Evolutionary conservation across 2,113 vertebrate species (phyloP), one percentile per base, ranked within the genome.

Genomic region (Circaetus cinerascens): DNA sequence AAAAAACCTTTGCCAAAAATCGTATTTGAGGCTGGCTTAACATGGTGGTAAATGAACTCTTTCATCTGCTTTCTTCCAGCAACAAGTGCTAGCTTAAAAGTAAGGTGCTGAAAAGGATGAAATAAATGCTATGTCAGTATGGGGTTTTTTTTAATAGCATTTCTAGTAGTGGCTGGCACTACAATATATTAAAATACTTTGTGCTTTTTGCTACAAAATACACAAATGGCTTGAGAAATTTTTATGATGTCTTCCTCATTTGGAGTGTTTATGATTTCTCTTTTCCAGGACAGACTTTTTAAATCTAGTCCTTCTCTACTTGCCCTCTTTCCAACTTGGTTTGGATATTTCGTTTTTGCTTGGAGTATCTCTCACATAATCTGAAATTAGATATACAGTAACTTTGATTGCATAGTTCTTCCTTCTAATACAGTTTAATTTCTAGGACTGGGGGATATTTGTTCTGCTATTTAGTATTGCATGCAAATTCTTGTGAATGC

Each of bases 21-120:
- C 0, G 0, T 91, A 27, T 89, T 57, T 78, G 56, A 89, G 60
- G 45, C 73, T 85, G 79, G 48, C 88, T 92, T 94, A 80, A 76
- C 32, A 1, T 78, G 69, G 62, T 93, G 64, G 86, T 53, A 95
- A 95, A 89, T 36, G 69, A 92, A 81, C 45, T 73, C 86, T 88
- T 96, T 96, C 80, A 93, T 96, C 95, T 91, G 41, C 66, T 79
- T 78, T 90, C 69, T 91, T 85, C 89, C 38, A 87, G 77, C 66
- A 82, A 9, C 69, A 95, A 96, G 77, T 64, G 48, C 69, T 82
- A 53, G 38, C 72, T 96, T 95, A 89, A 57, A 93, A 78, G 48
- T 29, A 92, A 59, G 45, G 43, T 81, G 68, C 76, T 87, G 94
- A 78, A 87, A 97, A 94, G 77, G 62, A 51, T 4, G 17, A 81